A percentile compares a stretch with the other conserved stretches of the same genome.
Evolutionary conservation across 2,797 vertebrate genomes (phyloP).

Genomic region (Poecile montanus): DNA sequence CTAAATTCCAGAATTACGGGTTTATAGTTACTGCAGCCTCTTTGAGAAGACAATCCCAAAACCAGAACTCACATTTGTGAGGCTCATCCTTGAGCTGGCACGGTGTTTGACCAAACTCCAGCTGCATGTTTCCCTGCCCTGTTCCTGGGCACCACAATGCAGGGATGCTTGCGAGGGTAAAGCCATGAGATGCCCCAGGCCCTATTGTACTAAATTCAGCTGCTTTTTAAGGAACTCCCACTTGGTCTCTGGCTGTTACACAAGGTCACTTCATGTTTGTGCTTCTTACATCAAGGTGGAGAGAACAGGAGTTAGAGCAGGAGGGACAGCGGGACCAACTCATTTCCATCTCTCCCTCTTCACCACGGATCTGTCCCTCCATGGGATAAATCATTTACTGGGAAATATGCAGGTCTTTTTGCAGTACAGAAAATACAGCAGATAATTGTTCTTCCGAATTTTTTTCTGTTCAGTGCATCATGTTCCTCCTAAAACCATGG

Average conservation of each 20-base stretch:
- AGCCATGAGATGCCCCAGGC: background rate
- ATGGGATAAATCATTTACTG: accelerated
- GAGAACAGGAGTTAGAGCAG: background rate
- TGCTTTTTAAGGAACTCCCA: background rate
- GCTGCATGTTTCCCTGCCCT: background rate
- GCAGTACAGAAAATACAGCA: background rate
- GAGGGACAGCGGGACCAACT: background rate
- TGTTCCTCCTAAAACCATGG: background rate
- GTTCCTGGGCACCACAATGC: accelerated
- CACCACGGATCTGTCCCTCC: background rate
- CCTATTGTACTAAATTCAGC: background rate
- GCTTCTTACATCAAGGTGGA: background rate
- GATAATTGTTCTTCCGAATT: background rate
- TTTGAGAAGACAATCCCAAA: background rate
- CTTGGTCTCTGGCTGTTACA: background rate
- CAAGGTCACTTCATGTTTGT: background rate
- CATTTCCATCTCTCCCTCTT: background rate
- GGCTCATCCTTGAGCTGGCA: background rate
- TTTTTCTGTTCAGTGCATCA: background rate
- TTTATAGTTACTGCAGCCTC: background rate
- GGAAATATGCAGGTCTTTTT: background rate
- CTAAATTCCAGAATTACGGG: background rate
- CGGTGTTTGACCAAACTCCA: background rate
- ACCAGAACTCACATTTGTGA: background rate
- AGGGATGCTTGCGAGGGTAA: accelerated